These are phyloP conservation scores for Phataginus tetradactyla DNA, from an alignment of 2,797 vertebrate genomes.

Conservation along the genomic window DNA sequence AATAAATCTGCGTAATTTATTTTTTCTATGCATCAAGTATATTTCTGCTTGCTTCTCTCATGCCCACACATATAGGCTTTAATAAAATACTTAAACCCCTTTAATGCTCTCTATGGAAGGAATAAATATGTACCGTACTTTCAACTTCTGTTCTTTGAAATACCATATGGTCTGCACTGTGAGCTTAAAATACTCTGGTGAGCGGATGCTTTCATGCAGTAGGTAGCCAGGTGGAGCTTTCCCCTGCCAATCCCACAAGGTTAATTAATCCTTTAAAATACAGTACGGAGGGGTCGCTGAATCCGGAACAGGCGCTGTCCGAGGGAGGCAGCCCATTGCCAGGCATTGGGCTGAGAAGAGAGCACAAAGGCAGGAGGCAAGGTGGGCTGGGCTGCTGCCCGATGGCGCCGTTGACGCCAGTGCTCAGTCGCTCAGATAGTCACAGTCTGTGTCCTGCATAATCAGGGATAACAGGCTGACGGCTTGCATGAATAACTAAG, in stretches of 20 bases:
- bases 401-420: conserved; percentile 84
- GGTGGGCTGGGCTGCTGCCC: conserved; percentile 82
- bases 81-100: conserved; percentile 72
- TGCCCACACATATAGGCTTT: conserved; percentile 29
- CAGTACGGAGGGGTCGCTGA: conserved; percentile 64
- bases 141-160: conserved; percentile 83
- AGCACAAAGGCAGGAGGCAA: conserved; percentile 78
- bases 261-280: conserved; percentile 86
- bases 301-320: conserved; percentile 55
- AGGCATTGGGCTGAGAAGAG: conserved; percentile 55
- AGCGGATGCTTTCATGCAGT: conserved; percentile 76
- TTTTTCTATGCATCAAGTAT: conserved; percentile 69
- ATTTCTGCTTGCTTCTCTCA: conserved; percentile 73
- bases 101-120: conserved; percentile 73
- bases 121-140: conserved; percentile 77
- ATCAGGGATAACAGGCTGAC: conserved; percentile 85
- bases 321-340: conserved; percentile 69
- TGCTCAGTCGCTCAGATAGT: conserved; percentile 82
- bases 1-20: conserved; percentile 79
- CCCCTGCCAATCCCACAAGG: conserved; percentile 78
- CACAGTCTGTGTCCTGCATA: conserved; percentile 86
- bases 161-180: conserved; percentile 79
- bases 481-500: conserved; percentile 88
- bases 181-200: conserved; percentile 80
- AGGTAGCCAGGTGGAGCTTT: conserved; percentile 57